Evolutionary conservation across 2,888 invertebrate genomes (phyloP).

Genomic region (Trissolcus japonicus): DNA sequence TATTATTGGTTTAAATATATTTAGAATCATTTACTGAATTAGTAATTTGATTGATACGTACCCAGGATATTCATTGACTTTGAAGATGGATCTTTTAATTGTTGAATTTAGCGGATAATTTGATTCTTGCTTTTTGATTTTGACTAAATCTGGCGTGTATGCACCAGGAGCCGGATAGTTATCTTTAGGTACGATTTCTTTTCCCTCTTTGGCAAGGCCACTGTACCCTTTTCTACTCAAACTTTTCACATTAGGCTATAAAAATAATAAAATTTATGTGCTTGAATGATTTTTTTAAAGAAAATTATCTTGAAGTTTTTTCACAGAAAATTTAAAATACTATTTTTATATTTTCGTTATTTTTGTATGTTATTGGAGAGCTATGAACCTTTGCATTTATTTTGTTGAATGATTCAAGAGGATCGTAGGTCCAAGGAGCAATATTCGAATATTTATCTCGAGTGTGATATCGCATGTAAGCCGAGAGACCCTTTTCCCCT

Average conservation of each 20-base stretch:
- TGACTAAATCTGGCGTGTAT: conserved; percentile 58
- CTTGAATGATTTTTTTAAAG: background rate
- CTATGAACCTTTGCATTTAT: conserved; percentile 62
- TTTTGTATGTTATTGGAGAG: background rate
- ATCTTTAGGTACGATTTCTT: conserved; percentile 47
- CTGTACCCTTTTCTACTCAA: conserved; percentile 70
- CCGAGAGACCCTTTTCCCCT: conserved; percentile 62
- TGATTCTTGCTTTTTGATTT: conserved; percentile 54
- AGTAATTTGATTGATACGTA: conserved; percentile 39
- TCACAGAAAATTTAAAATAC: background rate
- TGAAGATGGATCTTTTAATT: conserved; percentile 57
- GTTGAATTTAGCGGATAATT: conserved; percentile 63
- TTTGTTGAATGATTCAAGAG: conserved; percentile 63
- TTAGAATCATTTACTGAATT: conserved; percentile 9
- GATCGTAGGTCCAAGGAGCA: conserved; percentile 66
- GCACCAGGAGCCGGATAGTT: conserved; percentile 65
- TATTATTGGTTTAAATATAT: background rate
- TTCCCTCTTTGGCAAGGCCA: conserved; percentile 64
- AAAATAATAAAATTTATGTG: background rate
- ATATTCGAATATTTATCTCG: conserved; percentile 64
- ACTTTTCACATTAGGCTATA: conserved; percentile 64
- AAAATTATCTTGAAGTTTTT: background rate
- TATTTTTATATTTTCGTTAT: background rate
- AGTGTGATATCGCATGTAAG: conserved; percentile 66
- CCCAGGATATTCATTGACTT: conserved; percentile 66